Percentiles rank a stretch among this genome's conserved stretches.
Conservation (phyloP, 2,113 vertebrate species). For the Tapirus terrestris region DNA sequence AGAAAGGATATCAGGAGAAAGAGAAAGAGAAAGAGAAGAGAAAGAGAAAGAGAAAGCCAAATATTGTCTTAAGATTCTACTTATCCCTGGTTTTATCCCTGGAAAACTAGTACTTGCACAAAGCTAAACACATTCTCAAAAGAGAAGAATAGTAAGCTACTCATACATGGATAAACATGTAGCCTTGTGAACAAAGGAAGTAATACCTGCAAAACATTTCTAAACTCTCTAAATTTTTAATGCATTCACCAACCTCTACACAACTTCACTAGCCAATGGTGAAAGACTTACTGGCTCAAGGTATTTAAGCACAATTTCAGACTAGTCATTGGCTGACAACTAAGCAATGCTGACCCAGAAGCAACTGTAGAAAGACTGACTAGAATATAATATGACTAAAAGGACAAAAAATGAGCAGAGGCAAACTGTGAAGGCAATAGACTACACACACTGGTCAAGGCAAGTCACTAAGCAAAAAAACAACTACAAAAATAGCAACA, state of each 20-base stretch:
- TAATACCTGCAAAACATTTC: not conserved
- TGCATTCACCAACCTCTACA: not conserved
- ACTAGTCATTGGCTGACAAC: not conserved
- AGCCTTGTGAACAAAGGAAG: not conserved
- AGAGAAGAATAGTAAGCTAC: not conserved
- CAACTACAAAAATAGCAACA: not conserved
- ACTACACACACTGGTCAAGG: not conserved
- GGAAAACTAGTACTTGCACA: not conserved
- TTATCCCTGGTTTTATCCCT: not conserved
- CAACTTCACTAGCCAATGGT: not conserved
- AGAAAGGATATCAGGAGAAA: not conserved
- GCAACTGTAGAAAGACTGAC: not conserved
- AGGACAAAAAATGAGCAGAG: not conserved
- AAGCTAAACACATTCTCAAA: not conserved
- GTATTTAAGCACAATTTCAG: not conserved
- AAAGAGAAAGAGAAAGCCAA: not conserved
- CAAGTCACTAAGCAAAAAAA: not conserved
- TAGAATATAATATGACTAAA: not conserved
- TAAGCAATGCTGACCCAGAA: not conserved
- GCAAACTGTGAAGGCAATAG: not conserved
- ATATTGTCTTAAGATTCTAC: not conserved
- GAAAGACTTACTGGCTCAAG: not conserved
- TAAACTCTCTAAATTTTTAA: not conserved
- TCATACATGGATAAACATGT: not conserved
- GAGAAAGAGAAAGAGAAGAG: too few relatives aligned